phyloP scores from a whole-genome alignment of 2,888 invertebrate genomes.

The Netelia virgata region DNA sequence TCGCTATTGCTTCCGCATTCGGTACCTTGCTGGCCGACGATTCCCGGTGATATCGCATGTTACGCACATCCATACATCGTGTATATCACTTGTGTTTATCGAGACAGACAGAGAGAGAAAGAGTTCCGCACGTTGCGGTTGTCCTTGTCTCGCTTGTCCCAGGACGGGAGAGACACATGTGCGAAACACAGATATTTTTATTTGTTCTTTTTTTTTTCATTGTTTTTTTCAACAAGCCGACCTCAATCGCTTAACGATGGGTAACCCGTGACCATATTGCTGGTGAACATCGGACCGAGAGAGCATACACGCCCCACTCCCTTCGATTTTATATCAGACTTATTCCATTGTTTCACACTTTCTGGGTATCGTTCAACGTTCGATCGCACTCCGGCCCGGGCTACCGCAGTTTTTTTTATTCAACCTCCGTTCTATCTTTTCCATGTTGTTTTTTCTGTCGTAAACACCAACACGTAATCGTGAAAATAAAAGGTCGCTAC shows the following conservation, averaged over 20 bases:
- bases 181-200: slow-evolving; percentile 11
- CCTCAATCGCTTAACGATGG: slow-evolving; percentile 66
- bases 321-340: slow-evolving; percentile 57
- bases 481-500: background rate
- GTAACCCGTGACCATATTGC: slow-evolving; percentile 50
- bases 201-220: slow-evolving; percentile 19
- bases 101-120: background rate
- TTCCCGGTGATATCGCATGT: slow-evolving; percentile 49
- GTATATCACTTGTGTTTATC: slow-evolving; percentile 31
- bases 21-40: slow-evolving; percentile 37
- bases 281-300: slow-evolving; percentile 25
- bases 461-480: background rate
- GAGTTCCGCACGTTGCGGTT: background rate
- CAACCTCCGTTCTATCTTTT: background rate
- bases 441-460: background rate
- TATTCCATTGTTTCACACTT: slow-evolving; percentile 49
- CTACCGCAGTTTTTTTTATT: background rate
- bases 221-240: slow-evolving; percentile 47
- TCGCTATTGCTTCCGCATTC: slow-evolving; percentile 50
- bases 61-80: slow-evolving; percentile 32
- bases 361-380: background rate
- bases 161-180: background rate
- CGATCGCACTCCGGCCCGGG: slow-evolving; percentile 10
- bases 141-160: background rate
- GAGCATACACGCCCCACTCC: slow-evolving; percentile 25